phyloP scores from a whole-genome alignment of 2,888 invertebrate genomes.

The Cheilosia vulpina region DNA sequence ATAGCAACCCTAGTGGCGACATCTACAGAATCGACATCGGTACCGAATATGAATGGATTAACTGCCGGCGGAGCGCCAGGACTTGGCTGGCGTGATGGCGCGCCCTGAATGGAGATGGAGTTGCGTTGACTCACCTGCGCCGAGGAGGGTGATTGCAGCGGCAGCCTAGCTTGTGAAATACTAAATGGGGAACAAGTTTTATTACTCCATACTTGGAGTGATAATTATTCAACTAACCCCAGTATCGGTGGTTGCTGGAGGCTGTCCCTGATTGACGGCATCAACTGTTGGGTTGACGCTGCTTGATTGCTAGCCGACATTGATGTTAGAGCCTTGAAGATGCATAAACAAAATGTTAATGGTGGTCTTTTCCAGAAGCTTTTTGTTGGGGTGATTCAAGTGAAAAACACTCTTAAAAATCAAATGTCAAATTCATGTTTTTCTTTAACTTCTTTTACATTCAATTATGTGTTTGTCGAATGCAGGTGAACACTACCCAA shows the following conservation, averaged over 20 bases:
- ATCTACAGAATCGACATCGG: slow-evolving; percentile 98
- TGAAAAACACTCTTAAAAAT: neutral
- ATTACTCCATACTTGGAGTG: neutral
- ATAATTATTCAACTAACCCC: slow-evolving; percentile 82
- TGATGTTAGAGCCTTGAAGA: slow-evolving; percentile 82
- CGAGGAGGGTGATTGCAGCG: slow-evolving; percentile 81
- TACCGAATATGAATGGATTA: slow-evolving; percentile 96
- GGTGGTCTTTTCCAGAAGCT: neutral
- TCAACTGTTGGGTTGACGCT: slow-evolving; percentile 85
- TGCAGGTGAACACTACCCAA: no score
- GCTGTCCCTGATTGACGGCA: slow-evolving; percentile 88
- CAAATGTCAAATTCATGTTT: slow-evolving; percentile 52
- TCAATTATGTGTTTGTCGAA: no score
- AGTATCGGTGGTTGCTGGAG: slow-evolving; percentile 85
- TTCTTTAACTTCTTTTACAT: no score
- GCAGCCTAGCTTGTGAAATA: slow-evolving; percentile 81
- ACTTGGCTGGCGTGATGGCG: slow-evolving; percentile 84
- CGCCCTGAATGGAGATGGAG: slow-evolving; percentile 83
- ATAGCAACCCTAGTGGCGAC: slow-evolving; percentile 98
- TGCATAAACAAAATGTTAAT: slow-evolving; percentile 6
- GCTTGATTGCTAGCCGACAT: slow-evolving; percentile 88
- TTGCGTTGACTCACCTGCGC: slow-evolving; percentile 82
- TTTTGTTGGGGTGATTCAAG: neutral
- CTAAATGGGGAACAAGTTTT: slow-evolving; percentile 74
- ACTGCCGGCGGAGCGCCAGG: slow-evolving; percentile 85